Base-by-base conservation (phyloP, 2,888 invertebrate species). In the Phytoseiulus persimilis region DNA sequence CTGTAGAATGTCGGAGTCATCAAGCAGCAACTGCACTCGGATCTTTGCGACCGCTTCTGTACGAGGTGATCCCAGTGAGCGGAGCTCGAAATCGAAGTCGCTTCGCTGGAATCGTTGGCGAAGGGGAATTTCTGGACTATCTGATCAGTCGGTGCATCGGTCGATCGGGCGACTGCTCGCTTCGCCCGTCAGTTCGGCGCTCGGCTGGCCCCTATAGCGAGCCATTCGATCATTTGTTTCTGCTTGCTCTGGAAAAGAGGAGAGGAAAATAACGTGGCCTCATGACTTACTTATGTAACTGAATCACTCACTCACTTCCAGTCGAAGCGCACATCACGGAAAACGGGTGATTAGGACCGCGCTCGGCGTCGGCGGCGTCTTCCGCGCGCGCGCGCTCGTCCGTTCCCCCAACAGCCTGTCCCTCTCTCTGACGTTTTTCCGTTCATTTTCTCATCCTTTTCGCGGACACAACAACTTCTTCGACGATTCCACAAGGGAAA, bases 291-390 rank as follows among this genome's bases (percentile, higher is more conserved):
- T 65, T 65, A 65, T 65, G 65, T 65, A 65, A 65, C 65, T 65
- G 65, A 65, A 65, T 65, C 65, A 65, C 65, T 65, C 65, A 65
- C 65, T 65, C 65, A 65, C 65, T 65, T 65, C 65, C 65, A 65
- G 65, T 65, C 65, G 65, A 65, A 65, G 65, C 65, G 65, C 65
- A 65, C 65, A 65, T 65, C 65, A 65, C 65, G 65, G 28, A 65
- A 14, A 65, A 65, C 65, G 65, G 65, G 65, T 65, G 65, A 65
- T 65, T 65, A 14, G 65, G 65, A 65, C 65, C 65, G 18, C 65
- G 65, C 65, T 65, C 65, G 65, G 65, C 65, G 65, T 65, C 65
- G 65, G 65, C 65, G 65, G 65, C 65, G 65, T 65, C 28, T 65
- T 28, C 18, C 65, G 65, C 65, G 65, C 65, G 46, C 46, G 65